phyloP scores from a whole-genome alignment of 2,888 invertebrate species.

The Eupithecia vulgata region DNA sequence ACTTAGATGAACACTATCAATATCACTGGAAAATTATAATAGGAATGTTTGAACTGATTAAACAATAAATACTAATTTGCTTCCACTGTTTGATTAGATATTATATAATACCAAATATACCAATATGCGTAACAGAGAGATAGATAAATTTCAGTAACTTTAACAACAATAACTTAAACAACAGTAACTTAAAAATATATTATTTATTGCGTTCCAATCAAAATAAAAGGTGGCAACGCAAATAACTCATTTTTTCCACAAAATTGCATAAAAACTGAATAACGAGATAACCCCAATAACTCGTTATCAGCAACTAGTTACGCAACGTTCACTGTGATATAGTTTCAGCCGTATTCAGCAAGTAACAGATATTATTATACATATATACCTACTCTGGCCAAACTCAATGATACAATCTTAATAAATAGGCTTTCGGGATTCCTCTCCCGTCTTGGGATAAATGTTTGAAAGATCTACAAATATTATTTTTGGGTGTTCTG shows the following conservation, averaged over 20 bases:
- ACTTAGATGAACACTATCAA: neutral
- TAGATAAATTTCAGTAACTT: neutral
- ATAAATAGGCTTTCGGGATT: no score
- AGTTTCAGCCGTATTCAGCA: neutral
- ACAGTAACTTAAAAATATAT: no score
- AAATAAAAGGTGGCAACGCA: neutral
- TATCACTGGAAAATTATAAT: neutral
- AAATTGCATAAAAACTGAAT: constrained; percentile 2
- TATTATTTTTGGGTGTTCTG: no score
- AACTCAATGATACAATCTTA: neutral
- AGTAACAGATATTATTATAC: neutral
- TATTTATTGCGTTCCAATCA: neutral
- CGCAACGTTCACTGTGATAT: constrained; percentile 2
- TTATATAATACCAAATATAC: neutral
- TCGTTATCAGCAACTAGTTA: constrained; percentile 13
- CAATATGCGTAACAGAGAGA: neutral
- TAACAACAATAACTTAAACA: no score
- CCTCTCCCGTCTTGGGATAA: no score
- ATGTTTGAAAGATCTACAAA: no score
- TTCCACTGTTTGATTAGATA: constrained; percentile 5
- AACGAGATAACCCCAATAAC: constrained; percentile 18
- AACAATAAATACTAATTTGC: neutral
- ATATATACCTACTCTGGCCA: neutral
- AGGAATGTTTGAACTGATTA: neutral
- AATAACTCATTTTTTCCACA: constrained; percentile 3